Base-by-base conservation (phyloP, 2,888 invertebrate species). In the Amorpha juglandis region DNA sequence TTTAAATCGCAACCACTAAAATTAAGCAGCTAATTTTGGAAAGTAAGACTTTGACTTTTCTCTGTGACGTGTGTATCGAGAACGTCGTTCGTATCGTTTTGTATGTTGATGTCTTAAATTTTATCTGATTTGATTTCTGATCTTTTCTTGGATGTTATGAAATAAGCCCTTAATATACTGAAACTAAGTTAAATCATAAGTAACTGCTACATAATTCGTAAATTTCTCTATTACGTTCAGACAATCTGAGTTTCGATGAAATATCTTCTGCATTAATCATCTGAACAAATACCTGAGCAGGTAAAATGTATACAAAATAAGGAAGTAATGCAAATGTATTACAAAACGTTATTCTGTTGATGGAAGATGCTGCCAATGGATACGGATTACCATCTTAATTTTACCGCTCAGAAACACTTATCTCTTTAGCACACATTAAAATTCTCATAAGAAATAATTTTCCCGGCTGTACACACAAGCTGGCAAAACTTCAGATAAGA, bases 401-500 rank as follows among this genome's bases (percentile, higher is more conserved):
- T 58, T 65, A 55, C 58, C 12, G 64, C 21, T 65, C 21, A 4
- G 64, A 58, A 65, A 65, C 38, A 38, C 45, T 63, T 63, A 63
- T 66, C 62, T 47, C 21, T 14, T 48, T 33, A 35, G 45, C 51
- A 42, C 16, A 58, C 58, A 66, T 33, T 66, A 21, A 33, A 38
- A 38, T 52, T 53, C 58, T 62, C 58, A 42, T 63, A 50, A 55
- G 38, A 51, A 27, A 55, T 63, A 63, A 63, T 66, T 66, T 66
- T 47, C 66, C 53, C 67, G 67, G 72, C 67, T 73, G 75, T 63
- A 71, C 71, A 69, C 68, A 72, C 75, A 74, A 74, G 74, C 75
- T 80, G 73, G 79, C 76, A 72, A 74, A 67, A 58, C 71, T 76
- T 72, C 74, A 83, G 90, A 90, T 90, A 90, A 84, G 79, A 77